Conservation (phyloP, 2,797 vertebrate species). For the Hozukius guyotensis region DNA sequence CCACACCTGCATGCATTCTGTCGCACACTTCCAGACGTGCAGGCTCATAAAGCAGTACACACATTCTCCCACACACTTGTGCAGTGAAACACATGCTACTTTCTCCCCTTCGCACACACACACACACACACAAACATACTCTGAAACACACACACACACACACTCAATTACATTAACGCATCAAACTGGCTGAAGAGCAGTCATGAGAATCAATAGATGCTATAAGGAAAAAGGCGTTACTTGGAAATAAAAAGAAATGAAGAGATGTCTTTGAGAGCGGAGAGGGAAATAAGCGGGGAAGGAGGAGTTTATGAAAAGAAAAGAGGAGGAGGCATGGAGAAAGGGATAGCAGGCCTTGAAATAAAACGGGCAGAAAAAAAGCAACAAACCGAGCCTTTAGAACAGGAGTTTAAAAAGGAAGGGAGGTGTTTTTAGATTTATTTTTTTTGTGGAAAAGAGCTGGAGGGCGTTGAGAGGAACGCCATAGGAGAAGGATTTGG, state of each 20-base stretch:
- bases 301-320: constrained; percentile 44
- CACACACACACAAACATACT: constrained; percentile 9
- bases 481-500: constrained; percentile 63
- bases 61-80: not conserved
- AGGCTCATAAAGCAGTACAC: constrained; percentile 9
- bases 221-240: not conserved
- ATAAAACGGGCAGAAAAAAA: constrained; percentile 31
- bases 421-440: constrained; percentile 1
- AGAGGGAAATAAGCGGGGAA: constrained; percentile 12
- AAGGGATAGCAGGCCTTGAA: constrained; percentile 34
- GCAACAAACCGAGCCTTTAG: constrained; percentile 1
- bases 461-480: constrained; percentile 48
- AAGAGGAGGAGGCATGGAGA: constrained; percentile 52
- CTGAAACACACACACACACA: not conserved
- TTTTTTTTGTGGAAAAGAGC: constrained; percentile 19
- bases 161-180: not conserved
- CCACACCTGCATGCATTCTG: not conserved
- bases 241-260: constrained; percentile 3
- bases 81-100: not conserved
- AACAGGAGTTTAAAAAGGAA: constrained; percentile 4
- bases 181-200: constrained; percentile 15
- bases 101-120: not conserved
- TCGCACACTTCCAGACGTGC: not conserved
- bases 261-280: not conserved
- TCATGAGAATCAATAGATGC: constrained; percentile 4